These are phyloP conservation scores for Drosophila kikkawai DNA, from an alignment of 1,140 invertebrate species.

Conservation along the genomic window DNA sequence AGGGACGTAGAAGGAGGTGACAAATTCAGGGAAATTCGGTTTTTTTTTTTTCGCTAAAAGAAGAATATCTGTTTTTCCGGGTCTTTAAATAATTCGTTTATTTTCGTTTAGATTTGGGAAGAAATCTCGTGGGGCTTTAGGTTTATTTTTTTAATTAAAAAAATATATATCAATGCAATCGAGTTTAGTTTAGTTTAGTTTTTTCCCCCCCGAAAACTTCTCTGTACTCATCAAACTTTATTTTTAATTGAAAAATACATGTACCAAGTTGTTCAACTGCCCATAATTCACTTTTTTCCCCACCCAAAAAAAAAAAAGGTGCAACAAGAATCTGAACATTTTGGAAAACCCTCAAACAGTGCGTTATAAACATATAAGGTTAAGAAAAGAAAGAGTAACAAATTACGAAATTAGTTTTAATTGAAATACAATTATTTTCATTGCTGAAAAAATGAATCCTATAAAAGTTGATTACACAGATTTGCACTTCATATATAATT, in stretches of 20 bases:
- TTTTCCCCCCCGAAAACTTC: background rate
- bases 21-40: slow-evolving; percentile 6
- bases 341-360: slow-evolving; percentile 14
- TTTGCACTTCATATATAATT: slow-evolving; percentile 8
- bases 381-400: background rate
- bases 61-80: slow-evolving; percentile 9
- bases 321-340: slow-evolving; percentile 23
- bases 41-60: slow-evolving; percentile 1
- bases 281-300: slow-evolving; percentile 60
- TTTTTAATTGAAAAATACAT: slow-evolving; percentile 70
- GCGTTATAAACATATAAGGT: background rate
- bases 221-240: slow-evolving; percentile 33
- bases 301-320: slow-evolving; percentile 13
- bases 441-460: background rate
- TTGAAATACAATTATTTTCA: background rate
- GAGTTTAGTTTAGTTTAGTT: background rate
- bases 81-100: slow-evolving; percentile 37
- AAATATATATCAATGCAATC: background rate
- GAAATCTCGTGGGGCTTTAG: slow-evolving; percentile 4
- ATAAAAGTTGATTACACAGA: background rate
- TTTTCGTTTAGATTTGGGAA: slow-evolving; percentile 28
- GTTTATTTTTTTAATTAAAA: background rate
- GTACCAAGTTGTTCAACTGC: slow-evolving; percentile 64
- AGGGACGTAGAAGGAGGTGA: background rate
- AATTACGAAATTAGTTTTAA: background rate